Evolutionary conservation across 1,140 invertebrate genomes (phyloP).

Genomic region (Mylabris phalerata): DNA sequence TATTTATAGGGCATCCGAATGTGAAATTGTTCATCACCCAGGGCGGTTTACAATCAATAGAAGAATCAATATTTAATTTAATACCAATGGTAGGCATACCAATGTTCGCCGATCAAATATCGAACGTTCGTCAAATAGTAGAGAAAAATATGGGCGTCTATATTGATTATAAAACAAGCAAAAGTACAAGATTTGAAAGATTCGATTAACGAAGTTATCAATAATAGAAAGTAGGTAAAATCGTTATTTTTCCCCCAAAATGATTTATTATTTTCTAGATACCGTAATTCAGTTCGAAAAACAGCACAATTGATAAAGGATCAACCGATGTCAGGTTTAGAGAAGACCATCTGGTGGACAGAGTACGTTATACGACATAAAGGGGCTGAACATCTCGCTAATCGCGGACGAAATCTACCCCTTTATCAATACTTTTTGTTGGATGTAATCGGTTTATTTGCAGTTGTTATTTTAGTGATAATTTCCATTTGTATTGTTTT

Average conservation of each 20-base stretch:
- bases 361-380: conserved; percentile 48
- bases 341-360: conserved; percentile 46
- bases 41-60: conserved; percentile 45
- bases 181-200: conserved; percentile 16
- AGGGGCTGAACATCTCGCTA: conserved; percentile 40
- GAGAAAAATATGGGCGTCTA: conserved; percentile 26
- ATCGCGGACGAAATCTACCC: conserved; percentile 22
- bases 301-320: conserved; percentile 27
- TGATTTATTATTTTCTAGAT: conserved; percentile 3
- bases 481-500: too few relatives aligned
- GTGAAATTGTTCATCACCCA: conserved; percentile 44
- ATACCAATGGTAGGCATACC: conserved; percentile 46
- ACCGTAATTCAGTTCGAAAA: conserved; percentile 1
- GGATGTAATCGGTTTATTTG: conserved; percentile 29
- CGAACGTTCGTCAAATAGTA: conserved; percentile 23
- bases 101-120: conserved; percentile 35
- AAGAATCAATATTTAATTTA: conserved; percentile 43
- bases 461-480: too few relatives aligned
- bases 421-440: conserved; percentile 42
- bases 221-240: conserved; percentile 11
- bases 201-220: conserved; percentile 21
- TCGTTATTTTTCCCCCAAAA: too few relatives aligned
- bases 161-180: conserved; percentile 16
- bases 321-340: conserved; percentile 36
- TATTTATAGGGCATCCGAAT: conserved; percentile 38